Evolutionary conservation across 2,113 vertebrate genomes (phyloP), one percentile per base, ranked within the genome.

Genomic region (Psittacula cyanocephala): DNA sequence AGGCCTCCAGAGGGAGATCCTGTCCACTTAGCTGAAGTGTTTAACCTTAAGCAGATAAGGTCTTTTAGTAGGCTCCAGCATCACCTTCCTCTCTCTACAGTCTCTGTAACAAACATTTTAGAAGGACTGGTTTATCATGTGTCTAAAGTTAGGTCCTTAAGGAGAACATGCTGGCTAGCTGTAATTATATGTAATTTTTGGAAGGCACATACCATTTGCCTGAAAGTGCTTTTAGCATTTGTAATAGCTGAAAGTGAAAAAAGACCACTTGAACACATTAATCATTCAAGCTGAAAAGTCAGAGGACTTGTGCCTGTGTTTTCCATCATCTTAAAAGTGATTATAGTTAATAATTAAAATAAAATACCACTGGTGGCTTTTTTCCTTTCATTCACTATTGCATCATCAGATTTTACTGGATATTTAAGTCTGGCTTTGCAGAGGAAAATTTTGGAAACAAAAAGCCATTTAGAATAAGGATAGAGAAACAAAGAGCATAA

Each of bases 1-100:
- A 76, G 50, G 70, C 94, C 93, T 97, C 89, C 91, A 96, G 96
- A 91, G 93, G 93, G 95, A 95, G 93, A 93, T 70, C 81, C 86
- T 91, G 57, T 49, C 77, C 74, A 55, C 52, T 55, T 55, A 49
- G 83, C 27, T 69, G 2, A 80, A 53, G 24, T 35, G 35, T 80
- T 63, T 75, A 70, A 80, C 49, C 15, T 69, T 25, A 43, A 78
- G 49, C 14, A 76, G 39, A 31, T 24, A 64, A 78, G 69, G 60
- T 60, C 25, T 86, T 94, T 77, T 22, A 43, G 35, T 91, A 86
- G 16, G 7, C 43, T 88, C 84, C 43, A 75, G 9, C 41, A 60
- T 83, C 59, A 39, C 55, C 44, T 50, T 7, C 16, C 24, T 81
- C 31, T 82, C 25, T 78, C 33, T 43, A 17, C 13, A 78, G 35